Percentiles rank a stretch among this genome's conserved stretches.
These are phyloP conservation scores for Sitta carolinensis DNA, from an alignment of 2,797 vertebrate genomes.

Conservation along the genomic window DNA sequence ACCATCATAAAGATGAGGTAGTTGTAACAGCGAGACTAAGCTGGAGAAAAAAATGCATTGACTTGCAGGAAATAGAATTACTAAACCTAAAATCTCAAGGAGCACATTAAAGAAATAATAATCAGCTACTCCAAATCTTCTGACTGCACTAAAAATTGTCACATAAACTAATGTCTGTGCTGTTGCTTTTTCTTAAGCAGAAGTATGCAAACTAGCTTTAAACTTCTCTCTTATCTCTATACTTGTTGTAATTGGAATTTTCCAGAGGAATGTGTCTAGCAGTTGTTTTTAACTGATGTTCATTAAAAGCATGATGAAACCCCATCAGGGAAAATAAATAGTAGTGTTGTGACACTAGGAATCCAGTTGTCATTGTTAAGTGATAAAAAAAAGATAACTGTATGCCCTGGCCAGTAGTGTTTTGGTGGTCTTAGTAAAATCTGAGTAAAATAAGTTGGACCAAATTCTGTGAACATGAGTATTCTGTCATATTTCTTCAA, in stretches of 20 bases:
- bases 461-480: not conserved
- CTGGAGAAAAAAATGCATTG: not conserved
- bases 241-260: constrained; percentile 53
- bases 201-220: constrained; percentile 37
- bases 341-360: not conserved
- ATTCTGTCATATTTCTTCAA: not conserved
- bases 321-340: constrained; percentile 42
- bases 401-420: not conserved
- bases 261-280: constrained; percentile 52
- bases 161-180: not conserved
- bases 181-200: constrained; percentile 1
- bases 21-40: not conserved
- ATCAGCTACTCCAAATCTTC: not conserved
- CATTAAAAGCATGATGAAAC: constrained; percentile 16
- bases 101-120: not conserved
- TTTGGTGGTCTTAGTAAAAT: not conserved
- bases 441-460: not conserved
- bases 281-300: constrained; percentile 50
- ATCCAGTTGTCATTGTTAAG: not conserved
- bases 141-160: not conserved
- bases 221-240: constrained; percentile 42
- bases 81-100: not conserved
- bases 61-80: not conserved
- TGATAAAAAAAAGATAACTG: not conserved
- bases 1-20: not conserved